phyloP scores from a whole-genome alignment of 2,113 vertebrate species.

The Ptilorrhoa leucosticta region DNA sequence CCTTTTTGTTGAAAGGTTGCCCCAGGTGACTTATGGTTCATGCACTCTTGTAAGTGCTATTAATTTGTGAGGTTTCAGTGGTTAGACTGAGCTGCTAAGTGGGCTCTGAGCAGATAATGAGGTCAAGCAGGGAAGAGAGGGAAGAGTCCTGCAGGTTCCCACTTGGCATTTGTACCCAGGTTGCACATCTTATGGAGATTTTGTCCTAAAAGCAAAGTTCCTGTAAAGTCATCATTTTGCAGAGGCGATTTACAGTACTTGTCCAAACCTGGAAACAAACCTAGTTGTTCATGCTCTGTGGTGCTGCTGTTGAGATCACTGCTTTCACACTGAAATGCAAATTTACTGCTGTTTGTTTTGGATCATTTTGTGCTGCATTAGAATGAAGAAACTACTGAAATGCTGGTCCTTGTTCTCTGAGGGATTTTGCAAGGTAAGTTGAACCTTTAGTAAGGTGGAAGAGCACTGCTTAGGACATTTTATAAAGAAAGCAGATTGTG shows the following conservation, averaged over 20 bases:
- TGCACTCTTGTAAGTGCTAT: conserved; percentile 1
- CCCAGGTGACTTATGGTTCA: conserved; percentile 13
- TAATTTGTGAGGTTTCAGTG: conserved; percentile 45
- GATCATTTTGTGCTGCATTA: background rate
- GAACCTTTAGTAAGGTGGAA: background rate
- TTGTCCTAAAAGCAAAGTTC: background rate
- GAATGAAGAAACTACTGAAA: background rate
- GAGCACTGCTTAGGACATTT: background rate
- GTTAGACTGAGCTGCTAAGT: conserved; percentile 20
- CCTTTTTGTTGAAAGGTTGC: background rate
- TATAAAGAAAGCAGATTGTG: background rate
- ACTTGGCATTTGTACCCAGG: background rate
- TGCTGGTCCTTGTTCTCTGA: background rate
- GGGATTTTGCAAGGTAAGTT: background rate
- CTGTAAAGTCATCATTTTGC: background rate
- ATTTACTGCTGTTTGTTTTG: background rate
- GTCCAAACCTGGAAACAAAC: background rate
- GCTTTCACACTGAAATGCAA: background rate
- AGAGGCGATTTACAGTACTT: background rate
- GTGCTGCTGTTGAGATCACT: background rate
- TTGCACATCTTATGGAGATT: background rate
- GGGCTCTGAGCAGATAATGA: conserved; percentile 40
- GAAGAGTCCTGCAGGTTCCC: background rate
- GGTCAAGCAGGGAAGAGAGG: conserved; percentile 16
- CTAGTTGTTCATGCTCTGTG: background rate